phyloP scores from a whole-genome alignment of 2,113 vertebrate species.

The Urocolius indicus region DNA sequence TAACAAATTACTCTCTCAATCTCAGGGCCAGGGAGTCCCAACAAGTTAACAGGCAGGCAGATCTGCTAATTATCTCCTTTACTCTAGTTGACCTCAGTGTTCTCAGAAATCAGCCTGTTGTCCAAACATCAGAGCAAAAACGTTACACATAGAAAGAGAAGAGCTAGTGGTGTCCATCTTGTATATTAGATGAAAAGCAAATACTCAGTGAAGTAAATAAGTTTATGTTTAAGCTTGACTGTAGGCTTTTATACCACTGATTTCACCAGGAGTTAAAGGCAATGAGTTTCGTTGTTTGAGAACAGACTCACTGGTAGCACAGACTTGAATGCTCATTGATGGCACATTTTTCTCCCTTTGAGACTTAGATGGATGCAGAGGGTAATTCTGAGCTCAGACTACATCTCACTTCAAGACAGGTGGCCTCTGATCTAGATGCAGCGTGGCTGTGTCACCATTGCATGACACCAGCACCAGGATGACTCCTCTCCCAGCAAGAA shows the following conservation, averaged over 20 bases:
- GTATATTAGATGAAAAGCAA: not conserved
- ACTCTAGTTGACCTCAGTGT: accelerated
- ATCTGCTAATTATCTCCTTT: not conserved
- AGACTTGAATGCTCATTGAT: not conserved
- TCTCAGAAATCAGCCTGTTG: not conserved
- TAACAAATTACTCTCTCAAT: not conserved
- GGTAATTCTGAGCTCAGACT: not conserved
- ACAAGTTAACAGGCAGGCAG: not conserved
- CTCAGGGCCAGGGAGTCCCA: not conserved
- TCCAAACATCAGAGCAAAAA: not conserved
- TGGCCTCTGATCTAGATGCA: not conserved
- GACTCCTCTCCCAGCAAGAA: not conserved
- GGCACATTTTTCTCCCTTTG: not conserved
- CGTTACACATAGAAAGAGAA: accelerated
- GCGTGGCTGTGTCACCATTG: not conserved
- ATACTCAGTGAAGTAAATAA: not conserved
- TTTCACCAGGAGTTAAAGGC: not conserved
- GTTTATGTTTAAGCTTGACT: not conserved
- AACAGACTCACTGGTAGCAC: not conserved
- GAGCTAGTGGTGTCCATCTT: not conserved
- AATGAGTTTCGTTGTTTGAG: not conserved
- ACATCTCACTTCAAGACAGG: not conserved
- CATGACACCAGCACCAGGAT: not conserved
- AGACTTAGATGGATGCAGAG: not conserved
- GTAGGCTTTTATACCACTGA: not conserved